Percentiles rank a stretch among this genome's conserved stretches.
Conservation (phyloP, 2,888 invertebrate species). For the Tetragonula carbonaria region DNA sequence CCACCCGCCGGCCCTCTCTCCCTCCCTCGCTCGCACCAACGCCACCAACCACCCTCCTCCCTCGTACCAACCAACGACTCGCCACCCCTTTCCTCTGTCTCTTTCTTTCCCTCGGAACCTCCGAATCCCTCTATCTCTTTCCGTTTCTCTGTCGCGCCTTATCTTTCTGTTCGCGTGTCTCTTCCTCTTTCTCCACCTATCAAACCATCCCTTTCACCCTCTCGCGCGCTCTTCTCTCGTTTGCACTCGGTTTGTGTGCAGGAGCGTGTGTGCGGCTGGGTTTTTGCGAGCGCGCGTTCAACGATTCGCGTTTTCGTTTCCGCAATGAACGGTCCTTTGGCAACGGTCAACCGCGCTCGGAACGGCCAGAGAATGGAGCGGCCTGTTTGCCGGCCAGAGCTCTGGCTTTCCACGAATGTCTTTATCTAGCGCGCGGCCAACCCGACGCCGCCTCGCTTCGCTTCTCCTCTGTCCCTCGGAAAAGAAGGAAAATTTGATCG, state of each 20-base stretch:
- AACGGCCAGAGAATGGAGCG: slow-evolving; percentile 54
- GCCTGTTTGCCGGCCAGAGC: slow-evolving; percentile 17
- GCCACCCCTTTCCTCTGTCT: slow-evolving; percentile 20
- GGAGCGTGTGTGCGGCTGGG: slow-evolving; percentile 21
- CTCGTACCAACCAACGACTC: slow-evolving; percentile 10
- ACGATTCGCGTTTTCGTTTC: slow-evolving; percentile 72
- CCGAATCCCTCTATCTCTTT: neutral
- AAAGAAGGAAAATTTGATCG: slow-evolving; percentile 47
- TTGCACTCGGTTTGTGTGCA: neutral
- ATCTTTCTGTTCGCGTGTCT: neutral
- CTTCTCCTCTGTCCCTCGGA: neutral
- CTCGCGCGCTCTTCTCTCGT: neutral
- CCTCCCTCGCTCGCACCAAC: slow-evolving; percentile 33
- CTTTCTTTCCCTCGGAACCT: neutral
- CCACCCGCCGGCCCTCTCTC: slow-evolving; percentile 30
- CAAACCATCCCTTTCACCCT: neutral
- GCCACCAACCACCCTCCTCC: slow-evolving; percentile 22
- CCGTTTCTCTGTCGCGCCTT: neutral
- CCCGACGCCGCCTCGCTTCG: slow-evolving; percentile 5
- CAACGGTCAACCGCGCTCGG: slow-evolving; percentile 71
- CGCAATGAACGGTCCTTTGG: slow-evolving; percentile 70
- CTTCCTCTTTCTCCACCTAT: neutral
- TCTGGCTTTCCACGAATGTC: slow-evolving; percentile 51
- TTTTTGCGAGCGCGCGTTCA: slow-evolving; percentile 65
- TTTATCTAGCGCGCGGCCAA: slow-evolving; percentile 53